Evolutionary conservation across 2,888 invertebrate genomes (phyloP).

Genomic region (Ephialtes manifestator): DNA sequence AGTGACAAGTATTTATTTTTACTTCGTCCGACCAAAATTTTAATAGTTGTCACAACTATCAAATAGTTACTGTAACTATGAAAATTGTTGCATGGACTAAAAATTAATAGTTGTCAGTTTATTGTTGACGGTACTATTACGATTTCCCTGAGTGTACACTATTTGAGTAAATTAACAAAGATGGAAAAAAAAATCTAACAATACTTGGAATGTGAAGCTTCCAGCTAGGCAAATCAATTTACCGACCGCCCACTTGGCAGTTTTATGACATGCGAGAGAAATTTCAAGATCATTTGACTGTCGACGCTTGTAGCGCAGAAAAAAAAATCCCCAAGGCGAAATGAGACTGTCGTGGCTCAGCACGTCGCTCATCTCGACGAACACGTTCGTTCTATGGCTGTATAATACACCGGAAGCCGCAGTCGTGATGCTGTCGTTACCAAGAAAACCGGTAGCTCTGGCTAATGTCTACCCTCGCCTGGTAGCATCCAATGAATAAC

Average conservation of each 20-base stretch:
- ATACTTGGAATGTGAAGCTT: background rate
- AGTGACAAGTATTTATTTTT: too few species aligned
- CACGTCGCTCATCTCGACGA: slow-evolving; percentile 9
- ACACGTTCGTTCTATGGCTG: background rate
- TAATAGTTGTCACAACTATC: too few species aligned
- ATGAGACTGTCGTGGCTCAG: slow-evolving; percentile 2
- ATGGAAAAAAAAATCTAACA: background rate
- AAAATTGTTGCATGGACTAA: too few species aligned
- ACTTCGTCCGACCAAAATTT: too few species aligned
- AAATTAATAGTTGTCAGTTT: too few species aligned
- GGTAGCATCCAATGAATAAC: slow-evolving; percentile 17
- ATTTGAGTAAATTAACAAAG: background rate
- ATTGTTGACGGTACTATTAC: too few species aligned
- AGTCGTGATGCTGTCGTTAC: slow-evolving; percentile 18
- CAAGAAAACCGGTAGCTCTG: slow-evolving; percentile 37
- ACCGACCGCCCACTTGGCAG: background rate
- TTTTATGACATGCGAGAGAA: slow-evolving; percentile 23
- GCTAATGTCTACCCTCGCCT: slow-evolving; percentile 12
- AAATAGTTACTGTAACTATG: too few species aligned
- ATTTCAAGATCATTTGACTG: slow-evolving; percentile 68
- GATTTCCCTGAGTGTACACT: too few species aligned
- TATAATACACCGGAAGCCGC: slow-evolving; percentile 16
- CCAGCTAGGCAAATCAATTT: background rate
- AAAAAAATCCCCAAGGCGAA: background rate
- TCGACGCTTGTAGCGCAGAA: slow-evolving; percentile 55